These are phyloP conservation scores for Drosophila pseudotakahashii DNA, from an alignment of 2,888 invertebrate genomes.

Conservation along the genomic window DNA sequence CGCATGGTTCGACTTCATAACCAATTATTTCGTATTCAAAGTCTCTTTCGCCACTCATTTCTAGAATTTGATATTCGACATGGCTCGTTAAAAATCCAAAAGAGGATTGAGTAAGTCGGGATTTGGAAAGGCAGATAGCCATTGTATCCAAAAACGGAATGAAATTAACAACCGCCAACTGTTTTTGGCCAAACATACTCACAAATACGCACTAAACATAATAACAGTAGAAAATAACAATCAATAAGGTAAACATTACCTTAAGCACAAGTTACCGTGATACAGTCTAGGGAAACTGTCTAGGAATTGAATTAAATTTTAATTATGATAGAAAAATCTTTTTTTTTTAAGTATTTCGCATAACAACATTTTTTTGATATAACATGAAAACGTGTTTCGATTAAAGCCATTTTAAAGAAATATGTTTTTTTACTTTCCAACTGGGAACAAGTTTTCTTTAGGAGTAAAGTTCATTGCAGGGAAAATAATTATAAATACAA, in stretches of 20 bases:
- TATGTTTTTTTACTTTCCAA: too few species aligned
- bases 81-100: conserved; percentile 66
- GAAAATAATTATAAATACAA: conserved; percentile 54
- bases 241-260: background rate
- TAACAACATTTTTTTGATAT: too few species aligned
- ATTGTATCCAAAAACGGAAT: conserved; percentile 60
- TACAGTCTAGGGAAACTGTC: background rate
- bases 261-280: background rate
- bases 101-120: conserved; percentile 29
- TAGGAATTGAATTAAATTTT: background rate
- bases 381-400: too few species aligned
- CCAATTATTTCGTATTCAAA: too few species aligned
- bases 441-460: too few species aligned
- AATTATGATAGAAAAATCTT: too few species aligned
- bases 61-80: background rate
- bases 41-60: background rate
- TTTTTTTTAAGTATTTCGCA: too few species aligned
- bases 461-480: conserved; percentile 7
- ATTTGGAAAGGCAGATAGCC: conserved; percentile 35
- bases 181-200: conserved; percentile 60
- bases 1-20: too few species aligned
- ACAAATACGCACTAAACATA: conserved; percentile 35
- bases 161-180: conserved; percentile 57
- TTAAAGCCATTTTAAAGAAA: too few species aligned
- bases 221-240: background rate